Percentiles rank a stretch among this genome's conserved stretches.
Evolutionary conservation across 2,888 invertebrate genomes (phyloP).

Genomic region (Agrochola litura): DNA sequence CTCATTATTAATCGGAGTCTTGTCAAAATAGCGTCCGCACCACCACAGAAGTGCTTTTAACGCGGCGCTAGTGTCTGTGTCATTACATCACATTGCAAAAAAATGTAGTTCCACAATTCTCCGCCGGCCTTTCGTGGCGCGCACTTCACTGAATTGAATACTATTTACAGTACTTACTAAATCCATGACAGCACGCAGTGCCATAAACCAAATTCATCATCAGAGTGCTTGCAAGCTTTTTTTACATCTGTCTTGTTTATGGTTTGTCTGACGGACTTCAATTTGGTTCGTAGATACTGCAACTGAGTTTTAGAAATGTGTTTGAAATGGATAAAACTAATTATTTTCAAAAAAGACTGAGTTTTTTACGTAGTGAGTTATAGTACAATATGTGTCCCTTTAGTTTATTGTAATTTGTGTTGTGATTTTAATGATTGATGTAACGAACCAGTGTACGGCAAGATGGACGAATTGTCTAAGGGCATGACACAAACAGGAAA

Average conservation of each 20-base stretch:
- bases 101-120: too few relatives aligned
- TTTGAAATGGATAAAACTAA: conserved; percentile 83
- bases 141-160: too few relatives aligned
- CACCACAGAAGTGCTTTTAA: too few relatives aligned
- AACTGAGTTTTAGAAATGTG: conserved; percentile 82
- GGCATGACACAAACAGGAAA: conserved; percentile 91
- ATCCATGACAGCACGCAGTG: not conserved
- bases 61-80: too few relatives aligned
- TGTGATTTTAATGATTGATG: conserved; percentile 88
- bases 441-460: conserved; percentile 89
- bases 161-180: not conserved
- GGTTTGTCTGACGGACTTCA: conserved; percentile 75
- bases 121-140: too few relatives aligned
- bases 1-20: not conserved
- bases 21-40: too few relatives aligned
- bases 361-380: conserved; percentile 75
- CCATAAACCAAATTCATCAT: conserved; percentile 29
- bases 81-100: too few relatives aligned
- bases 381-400: conserved; percentile 78
- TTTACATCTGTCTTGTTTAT: conserved; percentile 57
- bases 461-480: conserved; percentile 91
- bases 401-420: conserved; percentile 80
- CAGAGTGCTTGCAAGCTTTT: conserved; percentile 38
- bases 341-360: conserved; percentile 82
- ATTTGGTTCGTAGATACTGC: conserved; percentile 76